Percentiles rank a stretch among this genome's conserved stretches.
Evolutionary conservation across 2,888 invertebrate species (phyloP).

Genomic region (Cosmopolites sordidus): DNA sequence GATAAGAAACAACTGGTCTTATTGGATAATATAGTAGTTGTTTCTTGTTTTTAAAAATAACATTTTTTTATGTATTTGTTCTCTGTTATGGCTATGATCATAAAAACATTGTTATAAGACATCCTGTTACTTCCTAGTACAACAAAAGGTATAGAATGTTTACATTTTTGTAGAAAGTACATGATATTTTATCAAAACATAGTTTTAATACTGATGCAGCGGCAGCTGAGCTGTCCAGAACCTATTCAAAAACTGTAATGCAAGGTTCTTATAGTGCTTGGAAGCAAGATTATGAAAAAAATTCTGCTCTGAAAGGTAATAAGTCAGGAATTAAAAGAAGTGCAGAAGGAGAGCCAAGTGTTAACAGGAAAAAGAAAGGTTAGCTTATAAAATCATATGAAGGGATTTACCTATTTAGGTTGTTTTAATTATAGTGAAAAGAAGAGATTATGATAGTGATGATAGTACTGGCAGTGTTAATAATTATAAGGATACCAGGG

Average conservation of each 20-base stretch:
- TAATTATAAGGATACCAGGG: constrained; percentile 59
- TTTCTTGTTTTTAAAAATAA: no score
- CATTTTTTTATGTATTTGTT: no score
- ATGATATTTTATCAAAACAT: constrained; percentile 54
- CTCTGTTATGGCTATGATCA: no score
- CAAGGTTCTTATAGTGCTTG: constrained; percentile 36
- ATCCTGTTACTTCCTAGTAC: no score
- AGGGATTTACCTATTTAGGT: not conserved
- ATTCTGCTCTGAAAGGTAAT: constrained; percentile 39
- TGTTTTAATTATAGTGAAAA: constrained; percentile 25
- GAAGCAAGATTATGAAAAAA: constrained; percentile 46
- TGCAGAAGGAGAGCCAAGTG: constrained; percentile 26
- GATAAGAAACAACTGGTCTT: no score
- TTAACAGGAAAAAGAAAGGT: constrained; percentile 38
- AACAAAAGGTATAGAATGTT: constrained; percentile 19
- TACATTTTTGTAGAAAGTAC: constrained; percentile 49
- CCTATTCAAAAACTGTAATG: constrained; percentile 31
- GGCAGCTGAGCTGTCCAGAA: constrained; percentile 51
- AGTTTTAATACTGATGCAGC: constrained; percentile 57
- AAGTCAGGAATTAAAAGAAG: constrained; percentile 28
- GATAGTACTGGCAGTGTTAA: constrained; percentile 58
- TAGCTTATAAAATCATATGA: not conserved
- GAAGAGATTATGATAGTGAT: constrained; percentile 50
- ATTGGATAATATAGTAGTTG: no score
- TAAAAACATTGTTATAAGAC: no score